A percentile compares a stretch with the other conserved stretches of the same genome.
Conservation (phyloP, 2,888 invertebrate species). For the Dinocampus coccinellae region DNA sequence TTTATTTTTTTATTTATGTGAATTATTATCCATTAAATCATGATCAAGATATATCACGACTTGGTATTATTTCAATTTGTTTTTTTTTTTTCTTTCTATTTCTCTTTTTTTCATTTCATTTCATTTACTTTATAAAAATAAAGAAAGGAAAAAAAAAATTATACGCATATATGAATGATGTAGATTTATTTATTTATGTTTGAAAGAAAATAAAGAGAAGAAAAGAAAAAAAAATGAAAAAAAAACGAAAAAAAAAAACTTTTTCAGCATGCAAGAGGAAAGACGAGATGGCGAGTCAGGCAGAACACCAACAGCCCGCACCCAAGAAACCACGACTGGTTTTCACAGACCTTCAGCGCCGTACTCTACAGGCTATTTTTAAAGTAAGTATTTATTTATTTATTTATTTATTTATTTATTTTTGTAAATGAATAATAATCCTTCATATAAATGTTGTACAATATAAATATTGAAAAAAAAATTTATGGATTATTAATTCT, state of each 20-base stretch:
- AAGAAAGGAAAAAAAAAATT: too few relatives aligned
- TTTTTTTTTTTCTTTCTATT: conserved; percentile 2
- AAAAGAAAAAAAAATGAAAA: too few relatives aligned
- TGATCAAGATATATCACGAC: too few relatives aligned
- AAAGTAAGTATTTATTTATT: conserved; percentile 76
- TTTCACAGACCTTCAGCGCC: conserved; percentile 99
- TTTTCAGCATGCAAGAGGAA: conserved; percentile 93
- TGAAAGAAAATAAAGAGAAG: too few relatives aligned
- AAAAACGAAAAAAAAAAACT: too few relatives aligned
- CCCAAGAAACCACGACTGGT: conserved; percentile 99
- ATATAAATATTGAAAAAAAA: neutral
- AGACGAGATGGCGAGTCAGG: conserved; percentile 85
- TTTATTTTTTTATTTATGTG: too few relatives aligned
- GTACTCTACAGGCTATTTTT: conserved; percentile 99
- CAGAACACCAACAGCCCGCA: conserved; percentile 85
- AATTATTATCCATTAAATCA: too few relatives aligned
- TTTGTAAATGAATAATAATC: neutral
- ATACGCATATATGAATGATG: too few relatives aligned
- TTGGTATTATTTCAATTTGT: conserved; percentile 11
- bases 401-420: neutral
- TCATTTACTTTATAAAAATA: too few relatives aligned
- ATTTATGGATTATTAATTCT: too few relatives aligned
- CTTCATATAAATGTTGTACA: neutral
- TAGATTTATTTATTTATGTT: too few relatives aligned
- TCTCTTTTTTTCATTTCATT: conserved; percentile 13